Evolutionary conservation across 2,113 vertebrate genomes (phyloP).

Genomic region (Dicerorhinus sumatrensis): DNA sequence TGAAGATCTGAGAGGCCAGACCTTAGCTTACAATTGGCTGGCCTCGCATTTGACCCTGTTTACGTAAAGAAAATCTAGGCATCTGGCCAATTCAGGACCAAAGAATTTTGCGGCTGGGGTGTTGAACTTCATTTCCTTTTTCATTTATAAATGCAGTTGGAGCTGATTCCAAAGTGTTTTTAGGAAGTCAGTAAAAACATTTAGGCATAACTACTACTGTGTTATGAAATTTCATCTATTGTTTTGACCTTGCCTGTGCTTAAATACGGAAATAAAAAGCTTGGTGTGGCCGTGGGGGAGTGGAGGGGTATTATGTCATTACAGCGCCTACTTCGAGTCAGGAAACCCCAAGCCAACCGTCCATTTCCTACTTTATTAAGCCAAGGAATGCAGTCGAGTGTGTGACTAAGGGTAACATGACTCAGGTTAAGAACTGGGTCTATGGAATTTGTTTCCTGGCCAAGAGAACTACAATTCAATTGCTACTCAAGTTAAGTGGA

Average conservation of each 20-base stretch:
- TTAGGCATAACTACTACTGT: constrained; percentile 57
- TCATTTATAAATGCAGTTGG: constrained; percentile 67
- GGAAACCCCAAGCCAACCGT: constrained; percentile 42
- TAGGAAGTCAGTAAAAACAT: constrained; percentile 78
- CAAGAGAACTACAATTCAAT: constrained; percentile 35
- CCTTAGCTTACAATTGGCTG: constrained; percentile 15
- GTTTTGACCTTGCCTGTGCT: constrained; percentile 67
- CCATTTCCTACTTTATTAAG: constrained; percentile 68
- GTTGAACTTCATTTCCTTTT: constrained; percentile 72
- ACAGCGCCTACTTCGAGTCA: constrained; percentile 23
- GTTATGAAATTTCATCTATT: constrained; percentile 77
- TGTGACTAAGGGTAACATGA: constrained; percentile 53
- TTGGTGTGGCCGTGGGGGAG: neutral
- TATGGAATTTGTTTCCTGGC: constrained; percentile 59
- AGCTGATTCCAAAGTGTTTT: constrained; percentile 70
- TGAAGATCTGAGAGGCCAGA: neutral
- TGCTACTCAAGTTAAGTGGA: constrained; percentile 48
- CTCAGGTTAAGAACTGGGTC: constrained; percentile 51
- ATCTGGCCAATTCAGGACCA: constrained; percentile 37
- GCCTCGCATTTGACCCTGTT: constrained; percentile 62
- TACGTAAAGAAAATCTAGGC: constrained; percentile 63
- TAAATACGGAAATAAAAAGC: constrained; percentile 43
- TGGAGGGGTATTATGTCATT: neutral
- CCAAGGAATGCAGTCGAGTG: constrained; percentile 1
- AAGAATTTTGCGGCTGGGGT: constrained; percentile 43